Evolutionary conservation across 2,113 vertebrate genomes (phyloP).

Genomic region (Ibidorhyncha struthersii): DNA sequence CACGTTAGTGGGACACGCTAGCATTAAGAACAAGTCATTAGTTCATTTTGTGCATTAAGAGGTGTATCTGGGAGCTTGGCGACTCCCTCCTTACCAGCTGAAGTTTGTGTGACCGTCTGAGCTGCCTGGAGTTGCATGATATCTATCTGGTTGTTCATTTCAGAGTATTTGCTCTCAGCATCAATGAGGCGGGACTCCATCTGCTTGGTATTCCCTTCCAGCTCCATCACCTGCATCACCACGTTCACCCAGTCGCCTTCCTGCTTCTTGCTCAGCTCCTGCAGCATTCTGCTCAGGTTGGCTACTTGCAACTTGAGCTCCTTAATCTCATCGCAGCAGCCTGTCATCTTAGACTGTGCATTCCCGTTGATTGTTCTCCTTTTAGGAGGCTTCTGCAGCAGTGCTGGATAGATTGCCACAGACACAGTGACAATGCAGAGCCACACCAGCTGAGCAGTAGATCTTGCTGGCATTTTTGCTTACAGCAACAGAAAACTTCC

Average conservation of each 20-base stretch:
- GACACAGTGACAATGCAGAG: constrained; percentile 55
- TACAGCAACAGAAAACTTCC: constrained; percentile 13
- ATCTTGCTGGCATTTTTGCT: constrained; percentile 69
- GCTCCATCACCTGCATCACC: constrained; percentile 90
- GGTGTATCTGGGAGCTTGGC: background rate
- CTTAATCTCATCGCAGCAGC: constrained; percentile 89
- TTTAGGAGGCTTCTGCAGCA: constrained; percentile 81
- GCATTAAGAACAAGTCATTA: background rate
- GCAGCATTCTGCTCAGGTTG: constrained; percentile 88
- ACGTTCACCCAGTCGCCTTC: constrained; percentile 85
- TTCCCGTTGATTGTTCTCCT: constrained; percentile 15
- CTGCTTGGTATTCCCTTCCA: constrained; percentile 86
- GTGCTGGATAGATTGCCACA: constrained; percentile 32
- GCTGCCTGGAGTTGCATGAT: constrained; percentile 94
- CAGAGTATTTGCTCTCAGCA: constrained; percentile 92
- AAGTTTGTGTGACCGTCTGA: constrained; percentile 87
- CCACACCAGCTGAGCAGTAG: constrained; percentile 47
- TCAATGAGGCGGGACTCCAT: constrained; percentile 85
- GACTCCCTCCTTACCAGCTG: constrained; percentile 84
- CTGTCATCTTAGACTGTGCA: constrained; percentile 58
- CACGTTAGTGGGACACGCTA: background rate
- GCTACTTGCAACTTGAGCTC: constrained; percentile 89
- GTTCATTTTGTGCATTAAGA: background rate
- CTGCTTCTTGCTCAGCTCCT: constrained; percentile 88
- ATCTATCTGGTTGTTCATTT: constrained; percentile 93